These are phyloP conservation scores for Forpus xanthops DNA, from an alignment of 2,797 vertebrate genomes.

Conservation along the genomic window DNA sequence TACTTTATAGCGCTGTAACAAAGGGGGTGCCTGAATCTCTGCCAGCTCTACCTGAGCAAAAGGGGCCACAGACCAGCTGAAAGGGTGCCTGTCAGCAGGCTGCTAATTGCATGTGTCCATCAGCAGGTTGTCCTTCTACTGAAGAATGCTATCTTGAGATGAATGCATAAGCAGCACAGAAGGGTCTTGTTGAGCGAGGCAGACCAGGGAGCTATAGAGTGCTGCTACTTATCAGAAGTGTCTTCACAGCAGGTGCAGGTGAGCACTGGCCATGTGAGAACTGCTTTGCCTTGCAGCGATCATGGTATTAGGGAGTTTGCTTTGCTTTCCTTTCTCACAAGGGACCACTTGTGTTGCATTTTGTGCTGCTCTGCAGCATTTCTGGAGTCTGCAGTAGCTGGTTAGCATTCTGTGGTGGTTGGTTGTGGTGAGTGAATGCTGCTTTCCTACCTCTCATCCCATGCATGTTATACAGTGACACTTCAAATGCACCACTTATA, in stretches of 20 bases:
- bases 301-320: rapidly evolving
- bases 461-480: neutral
- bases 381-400: neutral
- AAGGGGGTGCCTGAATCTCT: slow-evolving; percentile 35
- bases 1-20: neutral
- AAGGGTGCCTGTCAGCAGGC: slow-evolving; percentile 46
- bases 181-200: slow-evolving; percentile 28
- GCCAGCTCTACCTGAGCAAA: slow-evolving; percentile 37
- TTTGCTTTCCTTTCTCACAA: neutral
- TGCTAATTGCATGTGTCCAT: slow-evolving; percentile 57
- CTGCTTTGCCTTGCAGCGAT: neutral
- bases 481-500: neutral
- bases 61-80: slow-evolving; percentile 2
- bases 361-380: neutral
- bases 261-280: neutral
- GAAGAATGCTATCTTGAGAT: slow-evolving; percentile 46
- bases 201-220: neutral
- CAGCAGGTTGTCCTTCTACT: slow-evolving; percentile 33
- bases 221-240: neutral
- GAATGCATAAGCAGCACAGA: slow-evolving; percentile 51
- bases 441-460: neutral
- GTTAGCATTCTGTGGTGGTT: neutral
- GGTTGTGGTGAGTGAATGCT: neutral
- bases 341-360: neutral
- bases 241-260: slow-evolving; percentile 29